Conservation (phyloP, 2,888 invertebrate species). For the Cyaniris semiargus region DNA sequence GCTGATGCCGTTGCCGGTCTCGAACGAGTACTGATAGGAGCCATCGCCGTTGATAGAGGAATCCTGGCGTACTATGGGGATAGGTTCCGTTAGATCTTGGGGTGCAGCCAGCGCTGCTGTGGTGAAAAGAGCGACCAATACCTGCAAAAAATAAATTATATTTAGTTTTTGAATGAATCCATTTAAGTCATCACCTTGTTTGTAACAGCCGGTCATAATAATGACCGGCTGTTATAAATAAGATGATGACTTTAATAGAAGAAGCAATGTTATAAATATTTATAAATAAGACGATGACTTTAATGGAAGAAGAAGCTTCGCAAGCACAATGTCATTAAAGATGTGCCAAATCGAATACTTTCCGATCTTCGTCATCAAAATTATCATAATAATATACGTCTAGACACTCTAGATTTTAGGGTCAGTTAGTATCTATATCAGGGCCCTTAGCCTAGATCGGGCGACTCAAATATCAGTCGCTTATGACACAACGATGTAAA, state of each 20-base stretch:
- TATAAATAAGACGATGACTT: too few species aligned
- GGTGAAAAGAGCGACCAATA: constrained; percentile 61
- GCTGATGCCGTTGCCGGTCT: constrained; percentile 84
- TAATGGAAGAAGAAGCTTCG: too few species aligned
- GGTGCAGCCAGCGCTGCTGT: constrained; percentile 65
- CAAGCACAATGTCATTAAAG: background rate
- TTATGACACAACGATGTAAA: constrained; percentile 25
- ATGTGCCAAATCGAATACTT: background rate
- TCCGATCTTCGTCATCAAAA: too few species aligned
- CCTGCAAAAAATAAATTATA: constrained; percentile 52
- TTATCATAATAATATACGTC: background rate
- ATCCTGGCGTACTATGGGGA: constrained; percentile 80
- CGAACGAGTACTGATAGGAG: constrained; percentile 81
- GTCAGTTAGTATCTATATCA: background rate
- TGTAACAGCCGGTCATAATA: too few species aligned
- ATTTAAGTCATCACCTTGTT: background rate
- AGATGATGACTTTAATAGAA: too few species aligned
- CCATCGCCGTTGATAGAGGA: constrained; percentile 82
- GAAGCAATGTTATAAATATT: too few species aligned
- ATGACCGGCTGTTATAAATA: too few species aligned
- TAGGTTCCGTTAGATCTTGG: constrained; percentile 63
- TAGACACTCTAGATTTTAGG: background rate
- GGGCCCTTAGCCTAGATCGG: constrained; percentile 22
- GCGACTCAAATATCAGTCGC: background rate
- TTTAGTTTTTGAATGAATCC: background rate